These are phyloP conservation scores for Netta rufina DNA, from an alignment of 2,797 vertebrate species.

Conservation along the genomic window DNA sequence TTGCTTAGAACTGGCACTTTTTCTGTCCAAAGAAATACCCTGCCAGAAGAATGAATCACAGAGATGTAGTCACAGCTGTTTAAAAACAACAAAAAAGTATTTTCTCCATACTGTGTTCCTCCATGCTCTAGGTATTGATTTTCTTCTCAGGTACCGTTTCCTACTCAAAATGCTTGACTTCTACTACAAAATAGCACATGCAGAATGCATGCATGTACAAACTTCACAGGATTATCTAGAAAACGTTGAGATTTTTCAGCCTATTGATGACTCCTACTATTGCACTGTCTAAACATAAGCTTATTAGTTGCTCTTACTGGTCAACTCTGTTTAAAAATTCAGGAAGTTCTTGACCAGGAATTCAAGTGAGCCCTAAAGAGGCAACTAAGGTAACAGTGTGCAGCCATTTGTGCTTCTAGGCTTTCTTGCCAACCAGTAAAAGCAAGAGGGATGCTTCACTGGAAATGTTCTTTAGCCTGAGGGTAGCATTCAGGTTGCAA, in stretches of 20 bases:
- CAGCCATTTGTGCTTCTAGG: constrained; percentile 53
- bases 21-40: constrained; percentile 1
- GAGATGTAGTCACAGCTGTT: not conserved
- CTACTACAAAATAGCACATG: not conserved
- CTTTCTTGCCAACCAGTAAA: not conserved
- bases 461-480: not conserved
- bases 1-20: not conserved
- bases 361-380: not conserved
- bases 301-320: not conserved
- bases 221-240: not conserved
- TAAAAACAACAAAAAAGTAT: not conserved
- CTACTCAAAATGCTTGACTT: not conserved
- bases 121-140: not conserved
- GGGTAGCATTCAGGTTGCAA: not conserved
- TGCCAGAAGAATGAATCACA: not conserved
- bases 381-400: constrained; percentile 33
- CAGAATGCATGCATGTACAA: not conserved
- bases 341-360: not conserved
- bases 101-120: not conserved
- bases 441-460: not conserved
- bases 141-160: not conserved
- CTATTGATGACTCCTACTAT: not conserved
- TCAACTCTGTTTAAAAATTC: not conserved
- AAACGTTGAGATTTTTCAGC: not conserved
- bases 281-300: not conserved